A percentile compares a stretch with the other conserved stretches of the same genome.
phyloP scores from a whole-genome alignment of 2,113 vertebrate species.

The Silurus asotus region DNA sequence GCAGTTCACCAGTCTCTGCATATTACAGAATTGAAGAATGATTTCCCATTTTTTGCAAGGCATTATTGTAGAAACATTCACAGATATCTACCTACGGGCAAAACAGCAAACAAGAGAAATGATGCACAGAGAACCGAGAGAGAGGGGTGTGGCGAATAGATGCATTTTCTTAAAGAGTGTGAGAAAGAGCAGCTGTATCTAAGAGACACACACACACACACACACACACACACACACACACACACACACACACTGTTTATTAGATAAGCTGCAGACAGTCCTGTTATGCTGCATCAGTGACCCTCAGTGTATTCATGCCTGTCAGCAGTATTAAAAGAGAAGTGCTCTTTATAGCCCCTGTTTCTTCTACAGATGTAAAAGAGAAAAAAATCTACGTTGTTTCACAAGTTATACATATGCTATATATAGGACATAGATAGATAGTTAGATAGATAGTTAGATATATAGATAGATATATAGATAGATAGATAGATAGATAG shows the following conservation, averaged over 20 bases:
- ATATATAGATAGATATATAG: too few species aligned
- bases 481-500: too few species aligned
- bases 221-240: background rate
- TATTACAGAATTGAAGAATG: background rate
- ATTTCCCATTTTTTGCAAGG: background rate
- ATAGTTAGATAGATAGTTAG: too few species aligned
- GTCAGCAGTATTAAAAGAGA: conserved; percentile 14
- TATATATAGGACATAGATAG: background rate
- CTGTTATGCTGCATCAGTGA: conserved; percentile 2
- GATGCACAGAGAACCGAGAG: conserved; percentile 24
- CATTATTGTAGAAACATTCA: background rate
- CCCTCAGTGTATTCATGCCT: background rate
- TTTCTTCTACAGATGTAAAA: background rate
- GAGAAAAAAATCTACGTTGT: background rate
- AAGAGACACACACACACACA: conserved; percentile 8
- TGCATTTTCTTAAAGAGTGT: background rate
- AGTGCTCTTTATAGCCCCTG: background rate
- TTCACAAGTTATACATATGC: background rate
- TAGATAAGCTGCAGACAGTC: background rate
- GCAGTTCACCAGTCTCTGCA: background rate
- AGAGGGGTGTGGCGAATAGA: background rate
- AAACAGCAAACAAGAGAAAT: background rate
- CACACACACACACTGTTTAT: conserved; percentile 16
- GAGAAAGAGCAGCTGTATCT: conserved; percentile 12
- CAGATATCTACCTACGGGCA: background rate